These are phyloP conservation scores for Esox masquinongy DNA, from an alignment of 2,797 vertebrate species.

Conservation along the genomic window DNA sequence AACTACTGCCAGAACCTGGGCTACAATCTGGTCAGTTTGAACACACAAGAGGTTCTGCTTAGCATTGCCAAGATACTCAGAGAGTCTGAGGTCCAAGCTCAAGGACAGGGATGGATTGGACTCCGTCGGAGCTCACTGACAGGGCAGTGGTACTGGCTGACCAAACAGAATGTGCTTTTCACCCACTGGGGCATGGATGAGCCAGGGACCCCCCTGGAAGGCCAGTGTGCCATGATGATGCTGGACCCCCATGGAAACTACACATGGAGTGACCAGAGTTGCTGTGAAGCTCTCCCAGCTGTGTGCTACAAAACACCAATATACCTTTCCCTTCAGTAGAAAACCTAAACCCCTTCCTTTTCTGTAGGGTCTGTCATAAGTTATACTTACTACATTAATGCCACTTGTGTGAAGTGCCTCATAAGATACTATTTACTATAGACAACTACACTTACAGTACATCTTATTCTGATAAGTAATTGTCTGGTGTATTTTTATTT, in stretches of 20 bases:
- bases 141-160: slow-evolving; percentile 70
- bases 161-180: accelerated
- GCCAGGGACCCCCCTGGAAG: slow-evolving; percentile 24
- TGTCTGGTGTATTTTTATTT: background rate
- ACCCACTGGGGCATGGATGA: slow-evolving; percentile 58
- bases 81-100: accelerated
- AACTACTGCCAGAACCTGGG: slow-evolving; percentile 14
- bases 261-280: slow-evolving; percentile 57
- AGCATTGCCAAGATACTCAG: slow-evolving; percentile 6
- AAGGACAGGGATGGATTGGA: slow-evolving; percentile 63
- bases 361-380: background rate
- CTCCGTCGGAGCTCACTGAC: slow-evolving; percentile 57
- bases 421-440: background rate
- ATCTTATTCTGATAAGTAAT: background rate
- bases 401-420: background rate
- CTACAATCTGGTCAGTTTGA: slow-evolving; percentile 52
- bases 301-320: slow-evolving; percentile 47
- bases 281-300: slow-evolving; percentile 52
- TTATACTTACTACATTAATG: background rate
- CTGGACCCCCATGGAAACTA: background rate
- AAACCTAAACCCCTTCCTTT: background rate
- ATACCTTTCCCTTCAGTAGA: slow-evolving; percentile 14
- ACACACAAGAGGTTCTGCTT: accelerated
- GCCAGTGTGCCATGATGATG: slow-evolving; percentile 61
- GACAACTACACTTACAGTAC: background rate